Base-by-base conservation (phyloP, 2,113 vertebrate genomes). In the Myotis lucifugus region DNA sequence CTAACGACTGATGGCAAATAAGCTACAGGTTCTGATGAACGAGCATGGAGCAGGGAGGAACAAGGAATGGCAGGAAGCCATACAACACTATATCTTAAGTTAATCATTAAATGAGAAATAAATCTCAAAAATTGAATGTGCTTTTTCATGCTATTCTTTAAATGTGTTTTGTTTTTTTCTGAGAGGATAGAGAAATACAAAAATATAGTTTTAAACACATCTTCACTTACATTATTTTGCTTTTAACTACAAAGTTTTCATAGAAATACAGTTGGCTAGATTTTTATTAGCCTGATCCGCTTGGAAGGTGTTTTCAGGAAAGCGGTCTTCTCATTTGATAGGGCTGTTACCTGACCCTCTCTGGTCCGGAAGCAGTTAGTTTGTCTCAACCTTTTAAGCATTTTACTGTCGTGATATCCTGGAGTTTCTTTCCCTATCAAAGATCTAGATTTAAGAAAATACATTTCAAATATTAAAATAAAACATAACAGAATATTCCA, bases 311-410 rank as follows among this genome's bases (percentile, higher is more conserved):
- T 72, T 88, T 85, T 59, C n/a, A 54, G 27, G 40, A 91, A 88
- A 87, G n/a, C 11, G 56, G 50, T 42, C 46, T 85, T 74, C 29
- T 37, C 66, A 40, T 50, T 87, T 93, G 64, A 69, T 69, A 46
- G 21, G 37, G 8, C 23, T 79, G 2, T 91, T 66, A 81, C 92
- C 52, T 64, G n/a, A 54, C 40, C 8, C 6, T 79, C 21, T 88
- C 8, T 72, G 11, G 1, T 84, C 34, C 46, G 18, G 6, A 32
- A 77, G 7, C 69, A 59, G 34, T 85, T 95, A 13, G n/a, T 89
- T 92, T 85, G 94, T 85, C 42, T 83, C 67, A 56, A 9, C 8
- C 61, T 94, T 70, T 79, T 92, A 84, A 81, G 50, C 23, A 67
- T 78, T 37, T 90, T 48, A 85, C 8, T 46, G 4, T 48, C 15